A percentile compares a stretch with the other conserved stretches of the same genome.
These are phyloP conservation scores for Anser cygnoides DNA, from an alignment of 2,113 vertebrate genomes.

Conservation along the genomic window DNA sequence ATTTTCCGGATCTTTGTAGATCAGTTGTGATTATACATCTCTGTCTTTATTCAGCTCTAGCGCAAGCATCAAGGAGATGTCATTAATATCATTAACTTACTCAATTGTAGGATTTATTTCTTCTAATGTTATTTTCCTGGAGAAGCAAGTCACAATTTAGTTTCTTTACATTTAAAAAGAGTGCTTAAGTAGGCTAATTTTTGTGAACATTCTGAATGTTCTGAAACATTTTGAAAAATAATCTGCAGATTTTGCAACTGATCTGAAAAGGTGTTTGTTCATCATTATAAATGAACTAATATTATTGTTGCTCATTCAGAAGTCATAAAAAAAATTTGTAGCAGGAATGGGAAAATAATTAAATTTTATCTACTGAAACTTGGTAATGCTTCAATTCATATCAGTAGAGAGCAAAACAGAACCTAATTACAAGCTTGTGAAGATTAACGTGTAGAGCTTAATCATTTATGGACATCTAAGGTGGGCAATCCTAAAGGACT, in stretches of 20 bases:
- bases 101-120: neutral
- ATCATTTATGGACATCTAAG: neutral
- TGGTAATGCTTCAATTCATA: neutral
- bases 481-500: neutral
- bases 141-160: neutral
- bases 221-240: neutral
- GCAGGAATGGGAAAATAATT: neutral
- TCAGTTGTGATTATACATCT: neutral
- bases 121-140: neutral
- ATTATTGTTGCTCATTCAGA: neutral
- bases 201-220: neutral
- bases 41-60: neutral
- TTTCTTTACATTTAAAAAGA: neutral
- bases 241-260: neutral
- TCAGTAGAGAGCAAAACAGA: neutral
- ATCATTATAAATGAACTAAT: neutral
- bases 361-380: neutral
- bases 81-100: neutral
- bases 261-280: neutral
- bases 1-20: neutral
- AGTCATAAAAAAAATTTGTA: neutral
- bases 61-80: neutral
- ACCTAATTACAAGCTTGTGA: neutral
- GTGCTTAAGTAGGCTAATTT: neutral
- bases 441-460: neutral